Conservation (phyloP, 2,888 invertebrate species). For the Patella ulyssiponensis region DNA sequence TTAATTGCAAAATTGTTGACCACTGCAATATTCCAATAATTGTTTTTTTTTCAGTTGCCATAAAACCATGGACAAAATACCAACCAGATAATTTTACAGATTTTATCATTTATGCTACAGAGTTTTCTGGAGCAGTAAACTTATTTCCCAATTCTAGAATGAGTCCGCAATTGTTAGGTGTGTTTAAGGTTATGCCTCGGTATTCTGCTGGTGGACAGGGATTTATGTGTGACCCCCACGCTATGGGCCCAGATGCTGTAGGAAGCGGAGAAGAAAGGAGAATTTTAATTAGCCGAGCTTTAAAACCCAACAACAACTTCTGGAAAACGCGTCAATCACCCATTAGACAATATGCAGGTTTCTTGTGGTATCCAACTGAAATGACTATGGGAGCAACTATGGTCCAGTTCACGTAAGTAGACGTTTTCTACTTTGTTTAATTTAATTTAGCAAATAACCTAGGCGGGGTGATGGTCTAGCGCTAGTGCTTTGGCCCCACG, state of each 20-base stretch:
- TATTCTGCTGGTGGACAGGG: background rate
- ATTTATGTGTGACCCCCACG: background rate
- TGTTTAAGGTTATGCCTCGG: background rate
- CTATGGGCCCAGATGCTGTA: slow-evolving; percentile 11
- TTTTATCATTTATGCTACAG: slow-evolving; percentile 15
- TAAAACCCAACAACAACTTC: slow-evolving; percentile 9
- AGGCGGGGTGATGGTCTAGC: too few species aligned
- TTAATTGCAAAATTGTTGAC: too few species aligned
- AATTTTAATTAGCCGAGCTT: slow-evolving; percentile 2
- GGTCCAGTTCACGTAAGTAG: slow-evolving; percentile 1
- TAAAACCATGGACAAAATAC: slow-evolving; percentile 9
- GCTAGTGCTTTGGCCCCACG: too few species aligned
- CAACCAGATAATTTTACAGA: slow-evolving; percentile 16
- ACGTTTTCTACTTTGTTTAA: too few species aligned
- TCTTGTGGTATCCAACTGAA: slow-evolving; percentile 13
- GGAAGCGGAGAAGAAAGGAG: slow-evolving; percentile 6
- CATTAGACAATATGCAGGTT: slow-evolving; percentile 10
- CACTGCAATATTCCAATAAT: background rate
- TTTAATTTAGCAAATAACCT: too few species aligned
- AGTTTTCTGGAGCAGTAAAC: background rate
- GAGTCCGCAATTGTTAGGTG: background rate
- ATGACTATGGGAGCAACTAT: slow-evolving; percentile 7
- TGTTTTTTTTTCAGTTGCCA: slow-evolving; percentile 12
- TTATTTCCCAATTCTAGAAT: background rate
- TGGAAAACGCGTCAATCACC: background rate